Percentiles rank a stretch among this genome's conserved stretches.
phyloP scores from a whole-genome alignment of 2,113 vertebrate genomes.

The Variabilichromis moorii region DNA sequence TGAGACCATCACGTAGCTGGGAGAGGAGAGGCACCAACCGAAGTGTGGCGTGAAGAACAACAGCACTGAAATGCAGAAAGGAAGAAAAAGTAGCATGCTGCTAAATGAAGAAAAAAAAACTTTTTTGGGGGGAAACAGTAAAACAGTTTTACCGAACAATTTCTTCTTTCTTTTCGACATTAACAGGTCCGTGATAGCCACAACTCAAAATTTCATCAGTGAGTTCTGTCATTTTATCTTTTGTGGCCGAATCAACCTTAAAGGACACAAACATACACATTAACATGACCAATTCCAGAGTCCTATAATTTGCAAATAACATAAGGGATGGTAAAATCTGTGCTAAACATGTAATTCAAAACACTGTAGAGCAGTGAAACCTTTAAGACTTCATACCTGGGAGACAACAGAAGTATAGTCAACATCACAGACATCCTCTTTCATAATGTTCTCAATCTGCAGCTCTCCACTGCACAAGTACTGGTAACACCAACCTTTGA shows the following conservation, averaged over 20 bases:
- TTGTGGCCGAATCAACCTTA: background rate
- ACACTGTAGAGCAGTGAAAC: background rate
- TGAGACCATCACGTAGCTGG: background rate
- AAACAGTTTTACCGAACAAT: background rate
- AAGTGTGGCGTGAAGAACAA: background rate
- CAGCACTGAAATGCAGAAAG: background rate
- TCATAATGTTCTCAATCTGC: background rate
- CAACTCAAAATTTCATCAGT: background rate
- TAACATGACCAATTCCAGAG: background rate
- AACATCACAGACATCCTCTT: background rate
- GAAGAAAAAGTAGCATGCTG: background rate
- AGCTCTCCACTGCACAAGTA: background rate
- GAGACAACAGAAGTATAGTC: background rate
- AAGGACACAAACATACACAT: background rate
- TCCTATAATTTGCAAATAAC: background rate
- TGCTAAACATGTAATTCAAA: background rate
- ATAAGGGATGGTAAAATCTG: background rate
- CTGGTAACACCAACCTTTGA: background rate
- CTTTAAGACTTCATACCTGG: background rate
- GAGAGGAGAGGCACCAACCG: background rate
- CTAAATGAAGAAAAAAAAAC: background rate
- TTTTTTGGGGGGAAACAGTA: rapidly evolving
- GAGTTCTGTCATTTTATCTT: background rate
- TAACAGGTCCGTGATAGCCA: background rate
- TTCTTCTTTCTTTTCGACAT: background rate